Base-by-base conservation (phyloP, 2,113 vertebrate species). In the Entelurus aequoreus region DNA sequence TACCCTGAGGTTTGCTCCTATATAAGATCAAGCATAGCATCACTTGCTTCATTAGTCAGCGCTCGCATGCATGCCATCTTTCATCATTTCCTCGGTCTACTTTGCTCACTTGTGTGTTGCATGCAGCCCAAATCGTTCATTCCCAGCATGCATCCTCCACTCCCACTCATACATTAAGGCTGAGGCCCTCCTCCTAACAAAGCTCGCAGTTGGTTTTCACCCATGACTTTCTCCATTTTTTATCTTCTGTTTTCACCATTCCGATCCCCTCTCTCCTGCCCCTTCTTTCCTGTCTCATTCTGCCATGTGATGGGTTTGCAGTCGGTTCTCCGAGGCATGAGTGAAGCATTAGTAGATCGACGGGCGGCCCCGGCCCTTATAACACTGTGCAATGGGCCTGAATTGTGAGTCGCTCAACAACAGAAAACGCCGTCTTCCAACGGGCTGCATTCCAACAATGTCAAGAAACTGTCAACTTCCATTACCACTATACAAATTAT, bases 281-380 rank as follows among this genome's bases (percentile, higher is more conserved):
- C 66, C 76, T 72, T 75, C 76, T 75, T 71, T 63, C 75, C 62
- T 69, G 68, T 74, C 75, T 85, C 80, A 77, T 93, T 92, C 91
- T 91, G 93, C 84, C 94, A 93, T 95, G 91, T 95, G 93, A 91
- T 94, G 92, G 92, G 95, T 94, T 89, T 95, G 90, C 97, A 99
- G 97, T 94, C 96, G 94, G 90, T 92, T 93, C 94, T 98, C 85
- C 94, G 93, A 94, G 95, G 95, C 95, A 97, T 98, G 96, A 94
- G 89, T 86, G 97, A 97, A 95, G 94, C 96, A 83, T 96, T 98
- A 98, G 92, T 98, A 94, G 95, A 94, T 93, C 98, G 98, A 92
- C 94, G 94, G 90, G 95, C 98, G 90, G 95, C 95, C 92, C 97
- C 94, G 86, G 97, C 95, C 89, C 95, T 98, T 91, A 97, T 99